These are phyloP conservation scores for Drepana falcataria DNA, from an alignment of 2,888 invertebrate genomes.

Conservation along the genomic window DNA sequence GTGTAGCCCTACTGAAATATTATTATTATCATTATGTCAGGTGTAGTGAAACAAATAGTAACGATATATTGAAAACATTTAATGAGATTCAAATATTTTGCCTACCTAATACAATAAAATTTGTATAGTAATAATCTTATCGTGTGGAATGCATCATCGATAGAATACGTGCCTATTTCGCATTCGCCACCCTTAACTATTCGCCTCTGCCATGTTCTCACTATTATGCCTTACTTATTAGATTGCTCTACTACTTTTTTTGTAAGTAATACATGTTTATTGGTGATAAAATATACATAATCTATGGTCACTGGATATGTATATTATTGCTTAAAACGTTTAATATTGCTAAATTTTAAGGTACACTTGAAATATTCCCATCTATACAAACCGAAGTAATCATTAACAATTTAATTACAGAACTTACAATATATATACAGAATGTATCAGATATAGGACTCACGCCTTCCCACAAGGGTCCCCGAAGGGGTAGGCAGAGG, in stretches of 20 bases:
- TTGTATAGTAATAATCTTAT: neutral
- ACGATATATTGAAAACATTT: neutral
- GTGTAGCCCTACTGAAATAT: no score
- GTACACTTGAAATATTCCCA: neutral
- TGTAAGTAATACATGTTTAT: neutral
- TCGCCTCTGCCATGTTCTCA: no score
- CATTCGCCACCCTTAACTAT: neutral
- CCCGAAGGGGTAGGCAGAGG: no score
- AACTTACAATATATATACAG: no score
- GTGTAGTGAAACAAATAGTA: conserved; percentile 17
- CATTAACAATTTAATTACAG: neutral
- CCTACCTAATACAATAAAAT: neutral
- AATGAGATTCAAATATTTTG: neutral
- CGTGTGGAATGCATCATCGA: neutral
- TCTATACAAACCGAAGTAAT: no score
- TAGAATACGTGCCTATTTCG: neutral
- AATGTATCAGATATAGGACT: no score
- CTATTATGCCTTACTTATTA: no score
- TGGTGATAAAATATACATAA: neutral
- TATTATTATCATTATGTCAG: conserved; percentile 14
- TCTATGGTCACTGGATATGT: neutral
- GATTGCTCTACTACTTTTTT: no score
- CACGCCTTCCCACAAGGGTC: no score
- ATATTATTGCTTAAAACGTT: neutral
- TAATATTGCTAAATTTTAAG: neutral